A percentile compares a stretch with the other conserved stretches of the same genome.
These are phyloP conservation scores for Malacoctenus gilli DNA, from an alignment of 2,797 vertebrate genomes.

Conservation along the genomic window DNA sequence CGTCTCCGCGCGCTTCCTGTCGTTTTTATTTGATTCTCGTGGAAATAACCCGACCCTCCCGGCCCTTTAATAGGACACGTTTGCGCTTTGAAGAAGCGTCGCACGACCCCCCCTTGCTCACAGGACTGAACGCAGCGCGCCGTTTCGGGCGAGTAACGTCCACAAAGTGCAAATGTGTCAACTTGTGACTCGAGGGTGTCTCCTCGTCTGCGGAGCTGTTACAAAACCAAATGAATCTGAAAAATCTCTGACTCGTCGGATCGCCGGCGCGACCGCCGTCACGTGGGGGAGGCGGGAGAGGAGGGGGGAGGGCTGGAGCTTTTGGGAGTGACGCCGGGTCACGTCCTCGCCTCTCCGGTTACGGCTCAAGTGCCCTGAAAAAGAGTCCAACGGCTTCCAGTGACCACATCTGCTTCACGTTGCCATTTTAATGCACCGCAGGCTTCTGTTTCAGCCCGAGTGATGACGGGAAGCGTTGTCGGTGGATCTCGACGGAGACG, in stretches of 20 bases:
- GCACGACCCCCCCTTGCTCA: no score
- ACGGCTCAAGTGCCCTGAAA: conserved; percentile 20
- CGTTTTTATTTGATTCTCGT: conserved; percentile 38
- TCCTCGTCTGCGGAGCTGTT: conserved; percentile 17
- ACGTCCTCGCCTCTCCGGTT: conserved; percentile 45
- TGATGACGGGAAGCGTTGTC: conserved; percentile 64
- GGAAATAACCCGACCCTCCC: conserved; percentile 28
- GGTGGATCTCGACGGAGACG: conserved; percentile 36
- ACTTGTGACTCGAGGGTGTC: conserved; percentile 20
- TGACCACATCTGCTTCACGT: conserved; percentile 74
- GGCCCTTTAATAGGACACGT: conserved; percentile 7
- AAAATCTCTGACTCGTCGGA: conserved; percentile 5
- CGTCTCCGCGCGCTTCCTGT: conserved; percentile 48
- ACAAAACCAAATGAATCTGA: conserved; percentile 45
- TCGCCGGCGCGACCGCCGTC: background rate
- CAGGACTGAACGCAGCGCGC: no score
- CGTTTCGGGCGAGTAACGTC: background rate
- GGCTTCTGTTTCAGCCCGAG: conserved; percentile 66
- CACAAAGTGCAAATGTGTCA: conserved; percentile 15
- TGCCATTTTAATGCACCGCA: conserved; percentile 64
- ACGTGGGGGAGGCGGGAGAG: conserved; percentile 18
- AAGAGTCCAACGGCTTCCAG: conserved; percentile 19
- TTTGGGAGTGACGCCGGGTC: conserved; percentile 33
- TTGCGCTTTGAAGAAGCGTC: conserved; percentile 1
- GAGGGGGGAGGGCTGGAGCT: conserved; percentile 15